Evolutionary conservation across 35 echinoderm and acorn worm genomes (phyloP).

Genomic region (Acanthaster planci): DNA sequence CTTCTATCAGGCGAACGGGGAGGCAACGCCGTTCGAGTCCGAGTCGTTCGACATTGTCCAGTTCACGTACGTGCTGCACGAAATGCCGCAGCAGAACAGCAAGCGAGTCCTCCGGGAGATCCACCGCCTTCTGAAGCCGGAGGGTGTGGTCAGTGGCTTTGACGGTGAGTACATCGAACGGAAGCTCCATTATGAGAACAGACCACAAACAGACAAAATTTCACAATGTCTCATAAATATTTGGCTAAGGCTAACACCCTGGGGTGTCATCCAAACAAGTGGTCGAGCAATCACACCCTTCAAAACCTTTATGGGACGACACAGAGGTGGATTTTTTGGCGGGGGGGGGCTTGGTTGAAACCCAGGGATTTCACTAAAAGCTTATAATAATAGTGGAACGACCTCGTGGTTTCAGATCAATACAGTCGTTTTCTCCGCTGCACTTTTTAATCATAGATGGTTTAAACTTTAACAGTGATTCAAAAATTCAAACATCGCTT

Average conservation of each 20-base stretch:
- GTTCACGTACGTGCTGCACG: slow-evolving; percentile 63
- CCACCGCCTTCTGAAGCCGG: slow-evolving; percentile 38
- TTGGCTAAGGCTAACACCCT: no score
- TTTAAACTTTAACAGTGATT: no score
- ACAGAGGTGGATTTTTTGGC: no score
- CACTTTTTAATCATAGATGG: not conserved
- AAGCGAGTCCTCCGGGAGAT: slow-evolving; percentile 33
- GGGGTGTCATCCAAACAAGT: no score
- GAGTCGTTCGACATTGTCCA: slow-evolving; percentile 55
- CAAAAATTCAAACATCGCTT: not conserved
- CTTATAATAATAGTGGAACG: not conserved
- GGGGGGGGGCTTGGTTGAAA: no score
- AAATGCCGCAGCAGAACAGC: slow-evolving; percentile 52
- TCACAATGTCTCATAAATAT: no score
- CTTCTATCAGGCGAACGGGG: slow-evolving; percentile 61
- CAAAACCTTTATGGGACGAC: no score
- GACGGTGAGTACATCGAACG: slow-evolving; percentile 62
- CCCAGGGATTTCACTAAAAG: not conserved
- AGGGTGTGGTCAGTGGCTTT: slow-evolving; percentile 59
- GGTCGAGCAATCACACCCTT: no score
- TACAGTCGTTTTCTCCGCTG: not conserved
- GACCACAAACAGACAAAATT: no score
- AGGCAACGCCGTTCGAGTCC: slow-evolving; percentile 39
- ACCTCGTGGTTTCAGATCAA: not conserved
- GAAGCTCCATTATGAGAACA: no score